Evolutionary conservation across 2,888 invertebrate genomes (phyloP).

Genomic region (Macaria notata): DNA sequence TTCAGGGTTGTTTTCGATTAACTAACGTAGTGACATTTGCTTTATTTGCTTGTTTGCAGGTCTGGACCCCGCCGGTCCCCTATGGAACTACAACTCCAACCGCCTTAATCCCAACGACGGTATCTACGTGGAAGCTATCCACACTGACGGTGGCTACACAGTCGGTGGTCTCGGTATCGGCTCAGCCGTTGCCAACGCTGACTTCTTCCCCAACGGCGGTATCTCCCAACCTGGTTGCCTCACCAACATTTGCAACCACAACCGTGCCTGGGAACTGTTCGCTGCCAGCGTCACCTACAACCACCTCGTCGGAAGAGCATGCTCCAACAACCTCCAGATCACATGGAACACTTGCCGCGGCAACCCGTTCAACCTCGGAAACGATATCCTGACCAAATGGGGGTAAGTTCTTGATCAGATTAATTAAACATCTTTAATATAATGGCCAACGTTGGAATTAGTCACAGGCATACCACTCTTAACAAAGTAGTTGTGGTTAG

Average conservation of each 20-base stretch:
- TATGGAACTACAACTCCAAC: conserved; percentile 51
- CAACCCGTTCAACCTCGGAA: conserved; percentile 49
- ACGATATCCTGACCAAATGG: conserved; percentile 43
- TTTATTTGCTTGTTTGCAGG: conserved; percentile 35
- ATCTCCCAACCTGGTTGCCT: conserved; percentile 61
- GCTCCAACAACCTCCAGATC: conserved; percentile 49
- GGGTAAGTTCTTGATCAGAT: conserved; percentile 41
- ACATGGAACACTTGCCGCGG: conserved; percentile 53
- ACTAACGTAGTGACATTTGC: no score
- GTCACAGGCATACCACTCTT: no score
- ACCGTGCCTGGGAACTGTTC: conserved; percentile 60
- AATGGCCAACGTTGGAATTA: no score
- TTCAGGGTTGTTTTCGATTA: no score
- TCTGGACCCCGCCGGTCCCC: conserved; percentile 63
- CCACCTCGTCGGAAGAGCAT: conserved; percentile 52
- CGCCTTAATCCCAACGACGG: conserved; percentile 56
- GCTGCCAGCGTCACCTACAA: conserved; percentile 55
- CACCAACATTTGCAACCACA: conserved; percentile 57
- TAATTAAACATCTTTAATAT: no score
- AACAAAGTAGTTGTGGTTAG: no score
- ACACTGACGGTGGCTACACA: no score
- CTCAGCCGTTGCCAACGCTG: conserved; percentile 71
- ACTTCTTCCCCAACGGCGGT: conserved; percentile 84
- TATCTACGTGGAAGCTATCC: conserved; percentile 41
- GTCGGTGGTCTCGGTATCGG: conserved; percentile 69